Base-by-base conservation (phyloP, 2,113 vertebrate genomes). In the Seriola rivoliana region DNA sequence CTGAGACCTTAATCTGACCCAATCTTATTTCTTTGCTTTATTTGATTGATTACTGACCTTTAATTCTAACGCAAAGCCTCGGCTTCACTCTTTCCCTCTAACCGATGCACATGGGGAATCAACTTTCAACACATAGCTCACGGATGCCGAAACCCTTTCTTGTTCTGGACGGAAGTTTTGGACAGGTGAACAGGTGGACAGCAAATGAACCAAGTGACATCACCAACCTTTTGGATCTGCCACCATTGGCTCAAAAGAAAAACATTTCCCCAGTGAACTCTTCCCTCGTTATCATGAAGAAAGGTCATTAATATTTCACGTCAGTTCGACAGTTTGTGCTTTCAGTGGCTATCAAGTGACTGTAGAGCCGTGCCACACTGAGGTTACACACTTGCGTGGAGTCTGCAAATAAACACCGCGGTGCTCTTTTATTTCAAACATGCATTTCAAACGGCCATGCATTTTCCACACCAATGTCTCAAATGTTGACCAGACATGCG, bases 381-480 rank as follows among this genome's bases (percentile, higher is more conserved):
- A 68, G 36, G 46, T 55, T 66, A n/a, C 14, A 52, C 36, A 54
- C 3, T 48, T 12, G 23, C 17, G 12, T 68, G 58, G 23, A 44
- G 19, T 50, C 59, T 36, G 12, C 59, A 65, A 34, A n/a, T 40
- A 75, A 78, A 62, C 68, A 78, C 1, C 57, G 64, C 14, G 40
- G 71, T 69, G 63, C 64, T 71, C 19, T 67, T 64, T 50, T 5
- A 58, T 25, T 71, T 79, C 52, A 86, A 72, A 71, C 87, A 82
- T 92, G 91, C 86, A 57, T 71, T 88, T 71, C 29, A 72, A 79
- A 76, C 25, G 21, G 3, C n/a, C 46, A 80, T 82, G 80, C 77
- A 72, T 12, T 82, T 85, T 76, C 59, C 87, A 93, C 67, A 81
- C 62, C 44, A 73, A 71, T 16, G 16, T 52, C 52, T 40, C 36